These are phyloP conservation scores for Pagrus major DNA, from an alignment of 2,113 vertebrate species.

Conservation along the genomic window DNA sequence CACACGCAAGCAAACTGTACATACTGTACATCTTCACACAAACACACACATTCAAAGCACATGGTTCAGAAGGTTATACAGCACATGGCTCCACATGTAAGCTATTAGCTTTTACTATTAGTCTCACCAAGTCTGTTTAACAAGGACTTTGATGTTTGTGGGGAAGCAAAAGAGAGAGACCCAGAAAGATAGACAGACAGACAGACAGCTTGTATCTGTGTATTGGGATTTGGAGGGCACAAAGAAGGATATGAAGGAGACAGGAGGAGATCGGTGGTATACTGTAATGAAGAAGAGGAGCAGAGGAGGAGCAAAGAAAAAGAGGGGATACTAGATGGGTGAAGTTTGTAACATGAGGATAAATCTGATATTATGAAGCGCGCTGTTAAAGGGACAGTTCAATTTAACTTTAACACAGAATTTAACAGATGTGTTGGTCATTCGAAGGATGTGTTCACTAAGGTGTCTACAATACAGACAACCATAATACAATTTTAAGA, in stretches of 20 bases:
- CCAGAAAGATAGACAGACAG: slow-evolving; percentile 16
- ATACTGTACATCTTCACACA: neutral
- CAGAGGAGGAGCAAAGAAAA: neutral
- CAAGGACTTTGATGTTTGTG: slow-evolving; percentile 57
- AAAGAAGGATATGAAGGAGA: neutral
- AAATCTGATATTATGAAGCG: neutral
- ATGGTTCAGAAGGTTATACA: slow-evolving; percentile 33
- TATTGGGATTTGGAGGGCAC: neutral
- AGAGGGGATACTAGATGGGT: neutral
- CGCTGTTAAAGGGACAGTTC: too few species aligned
- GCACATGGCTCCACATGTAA: slow-evolving; percentile 52
- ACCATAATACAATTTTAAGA: neutral
- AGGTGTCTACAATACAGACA: neutral
- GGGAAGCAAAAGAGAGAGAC: neutral
- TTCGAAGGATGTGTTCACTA: too few species aligned
- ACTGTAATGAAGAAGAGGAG: neutral
- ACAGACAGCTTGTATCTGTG: neutral
- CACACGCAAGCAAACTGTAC: neutral
- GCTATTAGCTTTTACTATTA: slow-evolving; percentile 57
- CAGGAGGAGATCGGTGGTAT: neutral
- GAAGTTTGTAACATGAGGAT: neutral
- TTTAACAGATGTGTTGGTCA: too few species aligned
- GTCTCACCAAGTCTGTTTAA: slow-evolving; percentile 50
- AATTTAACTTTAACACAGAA: too few species aligned
- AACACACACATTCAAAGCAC: slow-evolving; percentile 19